Evolutionary conservation across 1,140 invertebrate genomes (phyloP), one percentile per base, ranked within the genome.

Genomic region (Panagrolaimus sp.): DNA sequence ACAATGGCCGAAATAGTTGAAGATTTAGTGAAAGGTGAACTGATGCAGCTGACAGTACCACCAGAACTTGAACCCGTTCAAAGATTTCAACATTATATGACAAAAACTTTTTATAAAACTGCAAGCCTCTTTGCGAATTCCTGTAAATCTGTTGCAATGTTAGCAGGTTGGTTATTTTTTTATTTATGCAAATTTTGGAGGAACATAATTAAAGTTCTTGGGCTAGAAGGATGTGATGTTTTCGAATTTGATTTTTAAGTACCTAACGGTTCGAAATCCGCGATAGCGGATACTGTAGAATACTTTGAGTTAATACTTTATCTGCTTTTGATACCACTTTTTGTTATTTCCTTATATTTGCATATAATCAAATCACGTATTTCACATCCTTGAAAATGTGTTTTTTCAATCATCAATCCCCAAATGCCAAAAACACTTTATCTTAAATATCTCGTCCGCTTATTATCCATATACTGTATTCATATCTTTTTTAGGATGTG

Each of bases 91-190:
- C 93, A 98, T 83, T 98, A 98, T 85, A 88, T 98, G 80, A 92
- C 90, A 65, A 98, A 98, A 87, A 96, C 93, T 0, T 98, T 95
- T 86, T 90, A 93, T 83, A 98, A 99, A 87, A 98, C 96, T 15
- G 96, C 94, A 24, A 96, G 93, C 82, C 87, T 99, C 43, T 92
- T 98, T 74, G 94, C 95, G 9, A 95, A 97, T 84, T 91, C 91
- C 74, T 89, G 94, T 72, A 94, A 96, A 89, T 89, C 92, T 82
- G 94, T 96, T 87, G 89, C 80, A 5, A 75, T 82, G 68, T 70
- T 82, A 32, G 74, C 81, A 63, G 73, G 80, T 80, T 45, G 68
- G 28, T 3, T 63, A 1, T 14, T 2, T 17, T 2, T 15, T 4
- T 52, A 3, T 52, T 52, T 15, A 2, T 21, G n/a, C 28, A 21